Evolutionary conservation across 2,888 invertebrate species (phyloP), one percentile per base, ranked within the genome.

Genomic region (Phortica okadai): DNA sequence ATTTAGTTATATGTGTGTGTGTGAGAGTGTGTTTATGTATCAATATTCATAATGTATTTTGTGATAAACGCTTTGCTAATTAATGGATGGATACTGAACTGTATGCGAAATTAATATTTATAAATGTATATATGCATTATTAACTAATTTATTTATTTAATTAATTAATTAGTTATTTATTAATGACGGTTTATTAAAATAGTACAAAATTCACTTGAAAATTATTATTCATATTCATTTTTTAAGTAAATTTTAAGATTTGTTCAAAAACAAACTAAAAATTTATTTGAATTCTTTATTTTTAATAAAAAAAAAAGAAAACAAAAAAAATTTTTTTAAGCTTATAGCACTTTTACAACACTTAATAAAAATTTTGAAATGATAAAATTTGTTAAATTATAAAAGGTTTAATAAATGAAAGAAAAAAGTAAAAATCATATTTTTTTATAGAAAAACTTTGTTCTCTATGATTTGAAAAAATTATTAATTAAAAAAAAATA

Each of bases 241-340:
- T 16, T 3, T 5, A 21, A 59, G 16, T 59, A 59, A 59, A 59
- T 59, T 59, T 59, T 21, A 50, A 58, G 45, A 54, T 73, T 75
- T 54, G 56, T 76, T 88, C 87, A 83, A 85, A 88, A 85, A 79
- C 79, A 84, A 83, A 85, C 86, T 88, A 64, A 81, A 4, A 79
- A 72, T 7, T 62, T 21, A 21, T 21, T 21, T 62, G 6, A 50
- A 6, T 50, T 50, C 14, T 50, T 14, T 11, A 50, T 11, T 3
- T 6, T 50, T 50, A 8, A 8, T 6, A 11, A 50, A 50, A 50
- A 54, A n/a, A 72, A 67, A 10, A 54, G 1, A 11, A 72, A n/a
- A 72, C 64, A 10, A 21, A 64, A 21, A 64, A 66, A 67, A 45
- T 42, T 25, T 7, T 16, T 50, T 58, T n/a, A 21, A 25, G 45